A percentile compares a stretch with the other conserved stretches of the same genome.
Conservation (phyloP, 2,888 invertebrate genomes). For the Galeruca laticollis region DNA sequence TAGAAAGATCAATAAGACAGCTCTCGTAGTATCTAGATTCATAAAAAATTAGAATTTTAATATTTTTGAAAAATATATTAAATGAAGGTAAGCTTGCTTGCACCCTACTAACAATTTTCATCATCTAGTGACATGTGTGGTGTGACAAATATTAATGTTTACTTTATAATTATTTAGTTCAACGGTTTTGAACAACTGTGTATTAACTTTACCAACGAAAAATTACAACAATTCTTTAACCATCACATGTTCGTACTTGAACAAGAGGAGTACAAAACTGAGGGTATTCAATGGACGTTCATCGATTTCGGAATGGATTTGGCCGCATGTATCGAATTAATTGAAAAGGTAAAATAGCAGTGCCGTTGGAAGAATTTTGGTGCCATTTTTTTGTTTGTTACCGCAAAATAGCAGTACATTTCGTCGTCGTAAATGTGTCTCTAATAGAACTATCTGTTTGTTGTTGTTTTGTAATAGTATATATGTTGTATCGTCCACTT, state of each 20-base stretch:
- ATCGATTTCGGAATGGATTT: slow-evolving; percentile 98
- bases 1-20: not conserved
- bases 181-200: slow-evolving; percentile 98
- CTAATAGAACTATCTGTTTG: slow-evolving; percentile 11
- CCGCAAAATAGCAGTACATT: slow-evolving; percentile 5
- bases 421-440: slow-evolving; percentile 12
- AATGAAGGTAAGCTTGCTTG: slow-evolving; percentile 25
- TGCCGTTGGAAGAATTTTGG: not conserved
- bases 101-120: slow-evolving; percentile 23
- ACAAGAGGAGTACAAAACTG: slow-evolving; percentile 95
- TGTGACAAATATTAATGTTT: slow-evolving; percentile 9
- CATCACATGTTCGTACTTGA: slow-evolving; percentile 98
- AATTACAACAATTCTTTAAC: slow-evolving; percentile 98
- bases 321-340: slow-evolving; percentile 94
- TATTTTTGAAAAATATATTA: too few relatives aligned
- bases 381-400: slow-evolving; percentile 15
- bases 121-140: slow-evolving; percentile 5
- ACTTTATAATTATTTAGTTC: slow-evolving; percentile 70
- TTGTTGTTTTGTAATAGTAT: slow-evolving; percentile 10
- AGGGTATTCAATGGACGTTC: slow-evolving; percentile 96
- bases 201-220: slow-evolving; percentile 99
- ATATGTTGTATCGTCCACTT: slow-evolving; percentile 31
- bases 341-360: slow-evolving; percentile 83
- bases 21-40: not conserved
- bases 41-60: not conserved